Evolutionary conservation across 2,113 vertebrate species (phyloP).

Genomic region (Centropus bengalensis): DNA sequence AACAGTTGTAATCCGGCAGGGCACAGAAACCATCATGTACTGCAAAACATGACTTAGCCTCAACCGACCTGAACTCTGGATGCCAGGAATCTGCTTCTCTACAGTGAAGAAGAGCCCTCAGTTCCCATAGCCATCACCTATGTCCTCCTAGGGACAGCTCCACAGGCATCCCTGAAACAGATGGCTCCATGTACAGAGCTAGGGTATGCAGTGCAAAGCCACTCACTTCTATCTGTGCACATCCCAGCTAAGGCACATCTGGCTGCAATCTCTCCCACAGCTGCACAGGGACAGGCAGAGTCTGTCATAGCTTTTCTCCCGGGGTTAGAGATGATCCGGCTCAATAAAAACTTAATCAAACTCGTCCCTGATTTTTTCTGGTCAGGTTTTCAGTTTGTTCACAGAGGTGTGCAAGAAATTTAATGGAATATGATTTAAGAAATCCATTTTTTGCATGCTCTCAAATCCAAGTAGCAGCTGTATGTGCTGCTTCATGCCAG

Average conservation of each 20-base stretch:
- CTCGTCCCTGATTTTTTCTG: not conserved
- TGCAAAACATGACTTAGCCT: not conserved
- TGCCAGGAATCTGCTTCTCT: not conserved
- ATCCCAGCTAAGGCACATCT: not conserved
- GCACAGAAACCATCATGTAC: not conserved
- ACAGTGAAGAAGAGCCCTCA: not conserved
- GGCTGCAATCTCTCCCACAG: not conserved
- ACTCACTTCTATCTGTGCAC: not conserved
- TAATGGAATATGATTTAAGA: slow-evolving; percentile 67
- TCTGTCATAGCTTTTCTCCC: not conserved
- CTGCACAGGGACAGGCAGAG: not conserved
- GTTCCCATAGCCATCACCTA: not conserved
- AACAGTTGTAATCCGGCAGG: rapidly evolving
- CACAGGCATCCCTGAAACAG: not conserved
- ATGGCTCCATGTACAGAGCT: rapidly evolving
- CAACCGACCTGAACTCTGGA: not conserved
- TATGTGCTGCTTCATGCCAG: slow-evolving; percentile 16
- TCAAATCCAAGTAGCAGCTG: slow-evolving; percentile 41
- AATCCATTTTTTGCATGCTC: slow-evolving; percentile 5
- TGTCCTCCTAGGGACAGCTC: not conserved
- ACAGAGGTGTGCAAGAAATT: slow-evolving; percentile 63
- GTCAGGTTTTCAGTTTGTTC: slow-evolving; percentile 55
- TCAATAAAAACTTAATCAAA: not conserved
- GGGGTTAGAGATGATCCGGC: slow-evolving; percentile 1
- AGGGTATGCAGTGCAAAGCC: rapidly evolving